Percentiles rank a stretch among this genome's conserved stretches.
Evolutionary conservation across 2,888 invertebrate genomes (phyloP).

Genomic region (Stenoptilia bipunctidactyla): DNA sequence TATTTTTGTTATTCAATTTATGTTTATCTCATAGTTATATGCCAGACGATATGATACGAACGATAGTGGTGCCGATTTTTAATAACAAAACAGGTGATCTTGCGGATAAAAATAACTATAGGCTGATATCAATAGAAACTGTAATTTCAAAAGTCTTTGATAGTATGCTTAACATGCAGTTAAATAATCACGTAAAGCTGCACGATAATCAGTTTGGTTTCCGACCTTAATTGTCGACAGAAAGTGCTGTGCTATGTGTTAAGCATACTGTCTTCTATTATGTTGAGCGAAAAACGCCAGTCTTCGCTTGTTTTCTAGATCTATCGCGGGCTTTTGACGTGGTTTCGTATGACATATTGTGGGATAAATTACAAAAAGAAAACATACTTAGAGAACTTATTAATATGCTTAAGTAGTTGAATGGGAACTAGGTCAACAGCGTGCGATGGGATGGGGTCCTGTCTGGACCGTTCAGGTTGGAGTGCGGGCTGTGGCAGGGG

Average conservation of each 20-base stretch:
- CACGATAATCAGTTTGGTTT: conserved; percentile 5
- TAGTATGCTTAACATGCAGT: conserved; percentile 6
- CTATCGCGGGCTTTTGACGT: neutral
- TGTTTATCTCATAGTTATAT: conserved; percentile 10
- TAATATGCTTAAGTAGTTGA: no score
- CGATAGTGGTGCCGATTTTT: conserved; percentile 13
- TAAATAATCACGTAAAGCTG: neutral
- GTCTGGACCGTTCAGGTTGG: no score
- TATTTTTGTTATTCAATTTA: conserved; percentile 2
- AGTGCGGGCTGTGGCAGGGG: no score
- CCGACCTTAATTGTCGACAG: conserved; percentile 4
- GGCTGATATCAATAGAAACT: conserved; percentile 15
- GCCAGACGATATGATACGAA: conserved; percentile 5
- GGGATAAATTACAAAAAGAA: neutral
- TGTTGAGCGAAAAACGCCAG: neutral
- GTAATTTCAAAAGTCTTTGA: conserved; percentile 14
- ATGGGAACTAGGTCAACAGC: no score
- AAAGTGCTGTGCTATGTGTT: neutral
- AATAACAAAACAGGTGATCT: conserved; percentile 13
- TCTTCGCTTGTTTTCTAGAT: neutral
- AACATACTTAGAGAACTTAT: no score
- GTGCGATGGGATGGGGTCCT: no score
- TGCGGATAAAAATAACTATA: conserved; percentile 9
- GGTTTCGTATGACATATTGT: neutral
- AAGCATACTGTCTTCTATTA: neutral